phyloP scores from a whole-genome alignment of 37 sponge, comb jelly and placozoan species.

The Spongilla lacustris region DNA sequence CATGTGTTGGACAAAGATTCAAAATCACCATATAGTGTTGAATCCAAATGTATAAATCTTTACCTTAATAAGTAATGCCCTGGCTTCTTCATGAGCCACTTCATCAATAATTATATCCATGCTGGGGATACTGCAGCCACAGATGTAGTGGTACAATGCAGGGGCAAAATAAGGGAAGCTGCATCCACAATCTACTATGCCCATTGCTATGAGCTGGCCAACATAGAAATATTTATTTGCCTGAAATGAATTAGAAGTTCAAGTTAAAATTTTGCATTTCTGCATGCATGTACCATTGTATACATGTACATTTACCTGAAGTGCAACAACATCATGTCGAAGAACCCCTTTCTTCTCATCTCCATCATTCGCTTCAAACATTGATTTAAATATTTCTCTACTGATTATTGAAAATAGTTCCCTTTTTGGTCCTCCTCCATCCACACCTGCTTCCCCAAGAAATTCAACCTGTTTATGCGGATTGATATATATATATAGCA shows the following conservation, averaged over 20 bases:
- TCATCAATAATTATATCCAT: slow-evolving; percentile 10
- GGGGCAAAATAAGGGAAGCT: slow-evolving; percentile 36
- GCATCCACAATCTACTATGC: slow-evolving; percentile 13
- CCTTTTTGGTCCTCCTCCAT: not conserved
- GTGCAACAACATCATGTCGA: not conserved
- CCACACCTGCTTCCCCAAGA: not conserved
- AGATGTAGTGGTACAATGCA: slow-evolving; percentile 16
- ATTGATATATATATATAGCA: no score
- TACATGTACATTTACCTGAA: no score
- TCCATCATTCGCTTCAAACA: not conserved
- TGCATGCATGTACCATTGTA: not conserved
- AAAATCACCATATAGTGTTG: not conserved
- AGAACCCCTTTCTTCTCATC: no score
- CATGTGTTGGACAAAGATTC: not conserved
- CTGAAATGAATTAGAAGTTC: not conserved
- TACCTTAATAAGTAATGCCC: no score
- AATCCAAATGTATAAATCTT: no score
- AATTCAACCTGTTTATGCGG: not conserved
- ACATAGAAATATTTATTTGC: slow-evolving; percentile 22
- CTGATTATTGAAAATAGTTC: not conserved
- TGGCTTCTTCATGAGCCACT: slow-evolving; percentile 11
- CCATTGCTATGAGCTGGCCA: slow-evolving; percentile 35
- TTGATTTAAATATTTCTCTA: not conserved
- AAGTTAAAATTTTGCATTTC: not conserved
- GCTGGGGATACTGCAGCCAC: slow-evolving; percentile 1